Evolutionary conservation across 2,113 vertebrate species (phyloP), one percentile per base, ranked within the genome.

Genomic region (Tragulus kanchil): DNA sequence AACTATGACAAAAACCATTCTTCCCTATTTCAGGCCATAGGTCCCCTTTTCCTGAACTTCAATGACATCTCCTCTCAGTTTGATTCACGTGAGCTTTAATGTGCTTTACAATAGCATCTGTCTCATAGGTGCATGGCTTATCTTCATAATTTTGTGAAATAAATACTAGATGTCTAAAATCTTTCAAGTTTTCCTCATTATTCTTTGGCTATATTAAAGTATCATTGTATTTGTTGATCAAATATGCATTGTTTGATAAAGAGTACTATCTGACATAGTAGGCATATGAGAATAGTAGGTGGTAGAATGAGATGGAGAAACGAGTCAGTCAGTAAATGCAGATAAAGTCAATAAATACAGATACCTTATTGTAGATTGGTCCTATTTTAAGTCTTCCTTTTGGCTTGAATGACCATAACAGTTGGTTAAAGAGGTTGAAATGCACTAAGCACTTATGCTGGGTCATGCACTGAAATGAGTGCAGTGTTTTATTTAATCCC

Each of bases 181-280:
- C 23, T 84, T 92, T 11, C 5, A 92, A 84, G 50, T 6, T 1
- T 36, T 15, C 31, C 93, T 85, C 11, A 45, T 65, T 69, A 92
- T 92, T 71, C 56, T 48, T 16, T 42, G 9, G 5, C 12, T 15
- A 64, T 54, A 48, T 6, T 13, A 86, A 5, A 25, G 26, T 5
- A 65, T 50, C 14, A 7, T 6, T 45, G 3, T 13, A 65, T 65
- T 95, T 54, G 17, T 84, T 90, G n/a, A 86, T 15, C 45, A 13
- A 85, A 93, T 90, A 91, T 21, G 85, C 11, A 58, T 73, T 88
- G 58, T 17, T 94, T 71, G 95, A 54, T 59, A 59, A 90, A 95
- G 15, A 77, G 5, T 19, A 11, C 25, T 64, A 45, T 1, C 10
- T 8, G 62, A 71, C 17, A 50, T 16, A 73, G 28, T 12, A 79